Base-by-base conservation (phyloP, 2,888 invertebrate species). In the Chrysomela aeneicollis region DNA sequence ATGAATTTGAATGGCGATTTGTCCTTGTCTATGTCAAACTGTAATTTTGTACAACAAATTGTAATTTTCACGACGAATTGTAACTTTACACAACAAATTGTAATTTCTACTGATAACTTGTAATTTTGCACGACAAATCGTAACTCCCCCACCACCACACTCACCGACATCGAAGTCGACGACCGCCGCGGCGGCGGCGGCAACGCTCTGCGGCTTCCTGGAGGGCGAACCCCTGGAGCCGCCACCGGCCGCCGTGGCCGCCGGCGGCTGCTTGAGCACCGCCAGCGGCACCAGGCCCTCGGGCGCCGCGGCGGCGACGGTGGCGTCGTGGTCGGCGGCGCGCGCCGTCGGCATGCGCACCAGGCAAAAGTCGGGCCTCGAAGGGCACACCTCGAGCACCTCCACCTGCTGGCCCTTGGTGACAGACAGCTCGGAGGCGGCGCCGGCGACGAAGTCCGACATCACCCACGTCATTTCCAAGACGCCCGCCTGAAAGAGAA, bases 371-470 rank as follows among this genome's bases (percentile, higher is more conserved):
- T 91, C 90, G 64, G 88, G 84, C 76, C 90, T 84, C 74, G 87
- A 84, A 66, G 88, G 84, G 77, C 90, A 89, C 69, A 89, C 86
- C 81, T 97, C 96, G 71, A 97, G 85, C 70, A 97, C 91, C 81
- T 97, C 97, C 69, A 97, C 96, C 84, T 96, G 96, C 84, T 96
- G 96, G 21, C 97, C 97, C 82, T 95, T 94, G 69, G 87, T 86
- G 50, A 97, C 95, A 59, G 90, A 90, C 75, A 97, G 83, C 83
- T 97, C 96, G 61, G 91, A 90, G 52, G 90, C 85, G 71, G 90
- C 90, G 10, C 89, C 85, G 17, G 91, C 86, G n/a, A 92, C 90
- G 82, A 92, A 93, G 81, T 97, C 96, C 70, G 92, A 92, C 62
- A 95, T 89, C 75, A 95, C 94, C 94, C 94, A 94, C 66, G 94